Conservation (phyloP, 2,113 vertebrate genomes). For the Platysternon megacephalum region DNA sequence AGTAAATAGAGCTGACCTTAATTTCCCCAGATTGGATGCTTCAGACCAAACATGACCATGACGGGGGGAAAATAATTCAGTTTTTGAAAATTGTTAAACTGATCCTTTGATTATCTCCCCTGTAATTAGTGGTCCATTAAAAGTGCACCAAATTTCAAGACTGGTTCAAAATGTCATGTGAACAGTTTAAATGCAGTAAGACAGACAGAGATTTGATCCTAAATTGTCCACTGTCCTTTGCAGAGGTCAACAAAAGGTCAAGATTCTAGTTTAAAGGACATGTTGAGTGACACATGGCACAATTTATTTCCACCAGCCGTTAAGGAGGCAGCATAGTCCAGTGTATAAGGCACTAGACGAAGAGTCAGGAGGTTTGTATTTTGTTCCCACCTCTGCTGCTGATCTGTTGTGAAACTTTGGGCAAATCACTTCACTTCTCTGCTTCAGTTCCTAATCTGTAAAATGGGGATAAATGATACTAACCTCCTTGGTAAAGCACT, state of each 20-base stretch:
- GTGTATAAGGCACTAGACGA: neutral
- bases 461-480: neutral
- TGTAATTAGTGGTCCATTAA: neutral
- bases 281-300: neutral
- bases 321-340: neutral
- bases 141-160: neutral
- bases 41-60: neutral
- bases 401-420: neutral
- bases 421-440: neutral
- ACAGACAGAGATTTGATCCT: neutral
- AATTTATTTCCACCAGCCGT: neutral
- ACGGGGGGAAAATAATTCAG: neutral
- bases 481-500: neutral
- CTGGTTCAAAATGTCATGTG: neutral
- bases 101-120: neutral
- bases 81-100: neutral
- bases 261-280: neutral
- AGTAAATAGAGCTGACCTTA: neutral
- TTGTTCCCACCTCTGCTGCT: neutral
- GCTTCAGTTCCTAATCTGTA: neutral
- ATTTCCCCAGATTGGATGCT: fast-evolving
- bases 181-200: neutral
- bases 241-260: neutral
- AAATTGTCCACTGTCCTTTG: neutral
- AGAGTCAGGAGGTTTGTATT: neutral